These are phyloP conservation scores for Jordanella pulchra DNA, from an alignment of 2,797 vertebrate genomes.

Conservation along the genomic window DNA sequence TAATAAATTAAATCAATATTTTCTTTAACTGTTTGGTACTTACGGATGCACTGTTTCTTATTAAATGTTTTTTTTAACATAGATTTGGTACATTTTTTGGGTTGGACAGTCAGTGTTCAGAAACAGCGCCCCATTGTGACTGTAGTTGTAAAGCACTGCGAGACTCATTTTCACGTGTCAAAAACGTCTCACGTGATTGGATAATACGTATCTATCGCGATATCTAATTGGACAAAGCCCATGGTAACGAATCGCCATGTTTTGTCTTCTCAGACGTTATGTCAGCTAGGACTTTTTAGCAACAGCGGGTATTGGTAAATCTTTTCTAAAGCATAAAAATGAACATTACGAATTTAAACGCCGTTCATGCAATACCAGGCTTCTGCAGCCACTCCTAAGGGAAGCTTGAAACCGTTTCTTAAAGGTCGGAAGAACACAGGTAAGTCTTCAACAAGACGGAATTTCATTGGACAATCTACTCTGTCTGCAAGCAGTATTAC, in stretches of 20 bases:
- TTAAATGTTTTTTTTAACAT: too few relatives aligned
- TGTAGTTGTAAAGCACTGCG: background rate
- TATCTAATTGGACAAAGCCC: conserved; percentile 72
- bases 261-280: conserved; percentile 47
- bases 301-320: conserved; percentile 27
- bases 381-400: conserved; percentile 19
- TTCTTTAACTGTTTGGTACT: too few relatives aligned
- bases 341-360: background rate
- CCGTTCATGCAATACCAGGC: background rate
- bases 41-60: too few relatives aligned
- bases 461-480: conserved; percentile 82
- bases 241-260: conserved; percentile 83
- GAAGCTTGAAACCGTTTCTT: conserved; percentile 40
- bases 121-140: conserved; percentile 1
- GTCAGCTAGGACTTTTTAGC: conserved; percentile 57
- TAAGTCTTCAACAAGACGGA: conserved; percentile 84
- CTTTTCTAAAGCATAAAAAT: background rate
- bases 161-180: conserved; percentile 73
- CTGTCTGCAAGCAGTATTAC: conserved; percentile 77
- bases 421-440: conserved; percentile 55
- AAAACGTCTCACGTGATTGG: conserved; percentile 78
- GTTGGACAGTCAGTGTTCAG: background rate
- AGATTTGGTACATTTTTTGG: too few relatives aligned
- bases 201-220: conserved; percentile 54
- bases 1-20: too few relatives aligned